A percentile compares a stretch with the other conserved stretches of the same genome.
phyloP scores from a whole-genome alignment of 2,113 vertebrate species.

The Hirundichthys speculiger region DNA sequence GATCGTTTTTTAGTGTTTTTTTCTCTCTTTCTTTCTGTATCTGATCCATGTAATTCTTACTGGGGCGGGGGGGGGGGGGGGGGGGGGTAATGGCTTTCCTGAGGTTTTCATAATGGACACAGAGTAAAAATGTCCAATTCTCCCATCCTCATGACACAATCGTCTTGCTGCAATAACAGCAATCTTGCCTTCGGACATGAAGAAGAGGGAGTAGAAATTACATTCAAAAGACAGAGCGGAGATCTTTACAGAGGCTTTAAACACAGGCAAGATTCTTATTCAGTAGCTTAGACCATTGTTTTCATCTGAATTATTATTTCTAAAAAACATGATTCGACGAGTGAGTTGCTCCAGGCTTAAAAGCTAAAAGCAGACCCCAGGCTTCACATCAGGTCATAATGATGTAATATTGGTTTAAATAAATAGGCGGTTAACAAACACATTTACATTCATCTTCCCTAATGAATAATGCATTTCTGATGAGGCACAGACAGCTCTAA shows the following conservation, averaged over 20 bases:
- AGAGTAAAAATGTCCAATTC: conserved; percentile 17
- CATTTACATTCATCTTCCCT: background rate
- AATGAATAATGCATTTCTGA: conserved; percentile 14
- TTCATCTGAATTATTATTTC: no score
- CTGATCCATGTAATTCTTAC: conserved; percentile 39
- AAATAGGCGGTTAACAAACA: background rate
- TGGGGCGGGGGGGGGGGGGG: conserved; percentile 4
- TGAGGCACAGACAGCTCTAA: background rate
- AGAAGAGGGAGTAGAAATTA: conserved; percentile 28
- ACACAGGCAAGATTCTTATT: background rate
- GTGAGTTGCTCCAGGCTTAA: no score
- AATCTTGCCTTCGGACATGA: conserved; percentile 26
- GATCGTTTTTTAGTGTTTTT: conserved; percentile 26
- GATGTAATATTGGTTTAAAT: conserved; percentile 17
- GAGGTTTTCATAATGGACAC: conserved; percentile 35
- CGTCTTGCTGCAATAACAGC: conserved; percentile 30
- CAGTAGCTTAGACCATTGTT: background rate
- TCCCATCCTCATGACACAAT: conserved; percentile 27
- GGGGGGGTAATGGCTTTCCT: conserved; percentile 38
- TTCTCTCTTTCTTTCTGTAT: background rate
- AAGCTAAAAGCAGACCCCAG: no score
- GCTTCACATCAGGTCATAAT: background rate
- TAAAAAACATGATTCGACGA: no score
- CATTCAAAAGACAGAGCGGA: conserved; percentile 2
- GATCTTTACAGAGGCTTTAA: conserved; percentile 9